Conservation (phyloP, 1,140 invertebrate genomes). For the Pseudomyrmex concolor region DNA sequence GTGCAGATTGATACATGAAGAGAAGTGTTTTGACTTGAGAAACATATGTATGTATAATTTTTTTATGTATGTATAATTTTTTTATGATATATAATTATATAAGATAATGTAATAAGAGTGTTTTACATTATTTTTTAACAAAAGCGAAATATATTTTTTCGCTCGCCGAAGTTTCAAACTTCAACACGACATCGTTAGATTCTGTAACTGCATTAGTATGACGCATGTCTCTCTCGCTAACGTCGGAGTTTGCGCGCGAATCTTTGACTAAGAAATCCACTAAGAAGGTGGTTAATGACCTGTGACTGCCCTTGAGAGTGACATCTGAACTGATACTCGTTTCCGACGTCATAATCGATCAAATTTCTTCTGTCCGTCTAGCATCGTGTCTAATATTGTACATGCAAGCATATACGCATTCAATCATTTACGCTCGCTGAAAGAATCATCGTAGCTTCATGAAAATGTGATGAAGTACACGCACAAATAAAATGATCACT, state of each 20-base stretch:
- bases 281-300: constrained; percentile 74
- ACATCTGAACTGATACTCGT: constrained; percentile 48
- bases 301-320: constrained; percentile 65
- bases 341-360: constrained; percentile 60
- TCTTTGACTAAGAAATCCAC: constrained; percentile 53
- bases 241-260: constrained; percentile 1
- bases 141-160: no score
- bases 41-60: no score
- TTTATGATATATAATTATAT: no score
- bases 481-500: not conserved
- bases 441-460: not conserved
- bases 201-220: constrained; percentile 14
- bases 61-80: no score
- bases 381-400: constrained; percentile 27
- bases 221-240: not conserved
- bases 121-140: no score
- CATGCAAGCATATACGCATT: constrained; percentile 26
- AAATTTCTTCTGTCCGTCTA: constrained; percentile 37
- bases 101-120: no score
- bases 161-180: no score
- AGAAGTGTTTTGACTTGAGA: no score
- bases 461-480: not conserved
- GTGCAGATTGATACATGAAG: no score
- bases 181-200: not conserved
- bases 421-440: constrained; percentile 48